Conservation (phyloP, 2,888 invertebrate genomes). For the Chloroclystis v-ata region DNA sequence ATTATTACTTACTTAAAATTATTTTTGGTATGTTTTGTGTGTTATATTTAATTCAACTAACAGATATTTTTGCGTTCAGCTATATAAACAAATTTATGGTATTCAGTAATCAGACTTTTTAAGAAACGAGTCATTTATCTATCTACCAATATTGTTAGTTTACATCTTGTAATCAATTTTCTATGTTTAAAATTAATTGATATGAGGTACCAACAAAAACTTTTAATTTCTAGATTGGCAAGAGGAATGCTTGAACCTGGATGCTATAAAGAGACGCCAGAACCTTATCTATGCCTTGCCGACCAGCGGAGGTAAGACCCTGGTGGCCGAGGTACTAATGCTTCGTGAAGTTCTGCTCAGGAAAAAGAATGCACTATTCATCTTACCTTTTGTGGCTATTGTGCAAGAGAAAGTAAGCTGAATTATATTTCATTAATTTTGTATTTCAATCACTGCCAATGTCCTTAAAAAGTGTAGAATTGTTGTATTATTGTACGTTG, state of each 20-base stretch:
- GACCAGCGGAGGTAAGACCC: slow-evolving; percentile 97
- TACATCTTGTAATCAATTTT: too few relatives aligned
- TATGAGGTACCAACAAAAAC: not conserved
- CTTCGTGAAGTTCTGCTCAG: slow-evolving; percentile 88
- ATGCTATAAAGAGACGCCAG: slow-evolving; percentile 82
- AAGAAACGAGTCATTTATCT: too few relatives aligned
- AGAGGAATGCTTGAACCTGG: slow-evolving; percentile 89
- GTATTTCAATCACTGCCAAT: too few relatives aligned
- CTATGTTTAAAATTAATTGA: not conserved
- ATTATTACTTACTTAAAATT: not conserved
- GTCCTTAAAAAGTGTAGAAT: too few relatives aligned
- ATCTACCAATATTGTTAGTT: too few relatives aligned
- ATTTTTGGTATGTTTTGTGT: not conserved
- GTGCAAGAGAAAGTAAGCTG: slow-evolving; percentile 95
- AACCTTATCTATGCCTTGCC: slow-evolving; percentile 96
- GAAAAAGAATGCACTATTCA: slow-evolving; percentile 89
- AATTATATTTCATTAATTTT: not conserved
- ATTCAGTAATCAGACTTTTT: too few relatives aligned
- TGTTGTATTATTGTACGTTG: too few relatives aligned
- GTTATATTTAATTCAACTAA: too few relatives aligned
- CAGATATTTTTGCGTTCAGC: too few relatives aligned
- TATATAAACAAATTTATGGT: too few relatives aligned
- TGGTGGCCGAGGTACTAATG: slow-evolving; percentile 97
- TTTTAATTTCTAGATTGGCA: slow-evolving; percentile 88
- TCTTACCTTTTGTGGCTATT: slow-evolving; percentile 96